Percentiles rank a stretch among this genome's conserved stretches.
Evolutionary conservation across 2,797 vertebrate genomes (phyloP).

Genomic region (Platalea minor): DNA sequence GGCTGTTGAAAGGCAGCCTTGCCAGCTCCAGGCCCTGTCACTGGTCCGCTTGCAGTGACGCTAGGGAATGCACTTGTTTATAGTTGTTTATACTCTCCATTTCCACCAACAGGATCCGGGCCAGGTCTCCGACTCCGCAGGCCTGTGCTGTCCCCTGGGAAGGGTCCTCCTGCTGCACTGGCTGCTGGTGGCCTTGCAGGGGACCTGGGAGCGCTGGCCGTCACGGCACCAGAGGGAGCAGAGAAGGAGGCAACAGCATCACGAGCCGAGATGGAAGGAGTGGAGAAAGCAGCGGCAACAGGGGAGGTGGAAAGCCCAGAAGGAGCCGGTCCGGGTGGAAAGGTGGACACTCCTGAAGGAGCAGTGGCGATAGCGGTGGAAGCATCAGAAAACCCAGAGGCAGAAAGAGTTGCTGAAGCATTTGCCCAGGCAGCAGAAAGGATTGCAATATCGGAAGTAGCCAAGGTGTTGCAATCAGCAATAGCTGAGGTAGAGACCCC

Average conservation of each 20-base stretch:
- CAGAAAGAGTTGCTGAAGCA: neutral
- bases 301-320: neutral
- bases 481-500: constrained; percentile 38
- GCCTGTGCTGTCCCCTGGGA: neutral
- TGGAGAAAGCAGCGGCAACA: neutral
- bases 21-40: neutral
- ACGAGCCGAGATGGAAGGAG: fast-evolving
- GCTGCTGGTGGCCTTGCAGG: neutral
- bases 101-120: neutral
- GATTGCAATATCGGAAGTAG: constrained; percentile 12
- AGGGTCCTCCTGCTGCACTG: neutral
- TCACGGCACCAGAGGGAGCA: neutral
- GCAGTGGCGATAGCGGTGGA: fast-evolving
- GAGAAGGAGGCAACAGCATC: neutral
- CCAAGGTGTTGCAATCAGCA: constrained; percentile 30
- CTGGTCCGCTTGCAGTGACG: neutral
- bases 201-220: neutral
- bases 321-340: neutral
- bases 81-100: neutral
- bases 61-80: neutral
- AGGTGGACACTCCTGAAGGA: neutral
- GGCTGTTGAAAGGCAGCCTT: neutral
- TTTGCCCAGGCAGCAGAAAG: constrained; percentile 17
- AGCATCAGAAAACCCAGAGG: neutral
- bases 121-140: neutral